Conservation (phyloP, 1,140 invertebrate species). For the Homalodisca vitripennis region DNA sequence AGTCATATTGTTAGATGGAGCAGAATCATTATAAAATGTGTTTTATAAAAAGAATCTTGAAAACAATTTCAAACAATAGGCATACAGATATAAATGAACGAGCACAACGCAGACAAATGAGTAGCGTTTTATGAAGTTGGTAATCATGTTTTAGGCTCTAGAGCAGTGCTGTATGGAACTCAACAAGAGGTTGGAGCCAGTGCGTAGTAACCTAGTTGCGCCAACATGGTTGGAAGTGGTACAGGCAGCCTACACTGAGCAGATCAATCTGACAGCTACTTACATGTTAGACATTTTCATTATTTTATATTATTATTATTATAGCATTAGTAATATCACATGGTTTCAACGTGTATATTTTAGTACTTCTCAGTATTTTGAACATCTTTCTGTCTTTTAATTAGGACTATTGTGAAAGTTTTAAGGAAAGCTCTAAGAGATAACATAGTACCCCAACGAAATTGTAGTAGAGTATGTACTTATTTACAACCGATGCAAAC, state of each 20-base stretch:
- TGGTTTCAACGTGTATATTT: background rate
- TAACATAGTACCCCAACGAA: no score
- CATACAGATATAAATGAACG: no score
- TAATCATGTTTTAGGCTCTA: slow-evolving; percentile 65
- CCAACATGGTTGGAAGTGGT: slow-evolving; percentile 66
- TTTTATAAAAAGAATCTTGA: no score
- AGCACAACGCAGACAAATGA: no score
- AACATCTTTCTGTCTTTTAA: background rate
- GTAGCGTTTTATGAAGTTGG: no score
- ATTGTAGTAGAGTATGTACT: no score
- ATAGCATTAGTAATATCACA: background rate
- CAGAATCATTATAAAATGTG: no score
- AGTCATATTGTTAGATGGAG: no score
- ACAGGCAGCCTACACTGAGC: slow-evolving; percentile 53
- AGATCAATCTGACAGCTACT: slow-evolving; percentile 64
- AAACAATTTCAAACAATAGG: no score
- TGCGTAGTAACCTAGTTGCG: slow-evolving; percentile 58
- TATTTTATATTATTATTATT: background rate
- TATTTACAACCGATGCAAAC: no score
- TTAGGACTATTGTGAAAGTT: background rate
- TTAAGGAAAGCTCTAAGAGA: no score
- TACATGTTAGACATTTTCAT: slow-evolving; percentile 55
- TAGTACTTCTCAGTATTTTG: slow-evolving; percentile 1
- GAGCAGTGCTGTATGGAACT: slow-evolving; percentile 67
- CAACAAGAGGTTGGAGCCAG: slow-evolving; percentile 59